phyloP scores from a whole-genome alignment of 2,113 vertebrate species.

The Daphoenositta chrysoptera region DNA sequence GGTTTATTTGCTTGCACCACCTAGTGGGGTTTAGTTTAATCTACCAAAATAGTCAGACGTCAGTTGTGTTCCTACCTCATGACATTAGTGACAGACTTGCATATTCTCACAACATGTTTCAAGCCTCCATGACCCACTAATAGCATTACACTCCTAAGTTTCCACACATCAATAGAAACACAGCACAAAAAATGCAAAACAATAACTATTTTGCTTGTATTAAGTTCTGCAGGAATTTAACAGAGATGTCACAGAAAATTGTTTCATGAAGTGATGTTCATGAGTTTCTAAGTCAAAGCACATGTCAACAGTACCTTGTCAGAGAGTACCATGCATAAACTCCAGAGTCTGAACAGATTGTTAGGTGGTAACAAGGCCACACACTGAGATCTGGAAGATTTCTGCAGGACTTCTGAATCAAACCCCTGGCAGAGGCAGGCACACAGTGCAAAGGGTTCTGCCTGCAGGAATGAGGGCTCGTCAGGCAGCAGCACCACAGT shows the following conservation, averaged over 20 bases:
- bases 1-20: constrained; percentile 59
- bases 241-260: not conserved
- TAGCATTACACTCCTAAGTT: not conserved
- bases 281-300: not conserved
- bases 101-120: not conserved
- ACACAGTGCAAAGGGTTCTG: not conserved
- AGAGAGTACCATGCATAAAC: not conserved
- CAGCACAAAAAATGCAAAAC: not conserved
- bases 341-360: not conserved
- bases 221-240: not conserved
- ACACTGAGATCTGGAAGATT: not conserved
- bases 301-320: not conserved
- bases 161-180: not conserved
- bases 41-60: not conserved
- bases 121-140: not conserved
- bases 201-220: not conserved
- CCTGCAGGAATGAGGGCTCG: not conserved
- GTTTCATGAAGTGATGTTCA: not conserved
- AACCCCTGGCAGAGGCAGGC: not conserved
- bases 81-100: not conserved
- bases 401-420: not conserved
- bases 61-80: not conserved
- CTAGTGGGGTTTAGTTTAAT: constrained; percentile 32
- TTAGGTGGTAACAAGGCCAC: not conserved
- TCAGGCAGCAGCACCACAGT: not conserved